Percentiles rank a stretch among this genome's conserved stretches.
Conservation (phyloP, 1,140 invertebrate species). For the Hycleus cichorii region DNA sequence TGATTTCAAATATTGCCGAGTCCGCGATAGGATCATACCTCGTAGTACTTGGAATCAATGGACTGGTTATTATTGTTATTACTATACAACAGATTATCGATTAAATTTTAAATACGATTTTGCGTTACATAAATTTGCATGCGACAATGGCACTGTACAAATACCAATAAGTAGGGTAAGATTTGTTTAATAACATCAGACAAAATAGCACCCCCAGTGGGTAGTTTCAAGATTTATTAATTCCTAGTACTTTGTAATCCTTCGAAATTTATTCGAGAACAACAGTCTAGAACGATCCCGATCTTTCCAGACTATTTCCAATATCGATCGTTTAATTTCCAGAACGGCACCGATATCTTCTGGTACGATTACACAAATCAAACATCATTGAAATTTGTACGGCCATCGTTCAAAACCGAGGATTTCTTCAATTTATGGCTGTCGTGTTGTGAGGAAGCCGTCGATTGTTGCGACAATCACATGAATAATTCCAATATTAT, state of each 20-base stretch:
- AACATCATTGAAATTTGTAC: slow-evolving; percentile 10
- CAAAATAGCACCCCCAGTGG: too few species aligned
- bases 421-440: slow-evolving; percentile 23
- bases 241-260: too few species aligned
- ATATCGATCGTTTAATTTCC: too few species aligned
- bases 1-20: slow-evolving; percentile 4
- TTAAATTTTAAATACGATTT: slow-evolving; percentile 13
- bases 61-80: slow-evolving; percentile 24
- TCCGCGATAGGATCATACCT: not conserved
- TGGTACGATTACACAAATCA: slow-evolving; percentile 24
- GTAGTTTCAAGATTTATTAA: too few species aligned
- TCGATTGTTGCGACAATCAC: slow-evolving; percentile 23
- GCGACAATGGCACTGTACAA: too few species aligned
- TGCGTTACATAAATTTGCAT: not conserved
- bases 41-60: slow-evolving; percentile 17
- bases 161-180: slow-evolving; percentile 13
- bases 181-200: not conserved
- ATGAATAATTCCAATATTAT: slow-evolving; percentile 23
- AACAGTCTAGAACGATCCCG: not conserved
- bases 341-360: not conserved
- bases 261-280: not conserved
- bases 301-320: not conserved
- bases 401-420: slow-evolving; percentile 18
- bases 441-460: slow-evolving; percentile 22
- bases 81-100: slow-evolving; percentile 19